A percentile compares a stretch with the other conserved stretches of the same genome.
phyloP scores from a whole-genome alignment of 2,113 vertebrate species.

The Gallinago undulata region DNA sequence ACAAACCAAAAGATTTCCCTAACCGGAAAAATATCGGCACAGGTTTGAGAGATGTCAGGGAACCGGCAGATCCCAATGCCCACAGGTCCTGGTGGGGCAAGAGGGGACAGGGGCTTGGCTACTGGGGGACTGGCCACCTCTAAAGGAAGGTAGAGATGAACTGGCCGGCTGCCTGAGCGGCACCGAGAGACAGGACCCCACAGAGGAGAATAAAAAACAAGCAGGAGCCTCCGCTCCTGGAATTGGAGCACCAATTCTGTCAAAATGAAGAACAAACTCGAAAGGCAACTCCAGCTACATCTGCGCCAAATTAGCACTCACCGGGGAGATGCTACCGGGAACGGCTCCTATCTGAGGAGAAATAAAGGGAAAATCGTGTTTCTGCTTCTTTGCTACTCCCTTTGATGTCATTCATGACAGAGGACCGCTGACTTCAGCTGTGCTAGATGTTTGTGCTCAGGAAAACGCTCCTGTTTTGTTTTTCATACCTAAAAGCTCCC shows the following conservation, averaged over 20 bases:
- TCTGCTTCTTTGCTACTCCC: not conserved
- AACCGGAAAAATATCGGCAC: not conserved
- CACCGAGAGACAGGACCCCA: not conserved
- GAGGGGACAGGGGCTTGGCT: not conserved
- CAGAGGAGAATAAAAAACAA: not conserved
- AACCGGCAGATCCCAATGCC: not conserved
- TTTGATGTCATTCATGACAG: not conserved
- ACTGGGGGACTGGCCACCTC: not conserved
- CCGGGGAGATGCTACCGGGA: not conserved
- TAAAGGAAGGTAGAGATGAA: fast-evolving
- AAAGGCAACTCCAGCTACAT: not conserved
- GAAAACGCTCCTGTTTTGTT: not conserved
- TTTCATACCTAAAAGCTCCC: not conserved
- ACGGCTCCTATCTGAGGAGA: not conserved
- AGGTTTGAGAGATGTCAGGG: not conserved
- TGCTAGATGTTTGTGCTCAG: not conserved
- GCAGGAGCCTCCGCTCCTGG: not conserved
- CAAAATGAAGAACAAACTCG: not conserved
- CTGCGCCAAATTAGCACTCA: not conserved
- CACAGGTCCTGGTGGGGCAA: fast-evolving
- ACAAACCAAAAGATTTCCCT: not conserved
- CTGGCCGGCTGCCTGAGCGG: not conserved
- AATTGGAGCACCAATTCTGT: not conserved
- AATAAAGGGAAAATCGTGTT: not conserved
- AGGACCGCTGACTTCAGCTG: not conserved